These are phyloP conservation scores for Brachynemurus nebulosus DNA, from an alignment of 2,888 invertebrate species.

Conservation along the genomic window DNA sequence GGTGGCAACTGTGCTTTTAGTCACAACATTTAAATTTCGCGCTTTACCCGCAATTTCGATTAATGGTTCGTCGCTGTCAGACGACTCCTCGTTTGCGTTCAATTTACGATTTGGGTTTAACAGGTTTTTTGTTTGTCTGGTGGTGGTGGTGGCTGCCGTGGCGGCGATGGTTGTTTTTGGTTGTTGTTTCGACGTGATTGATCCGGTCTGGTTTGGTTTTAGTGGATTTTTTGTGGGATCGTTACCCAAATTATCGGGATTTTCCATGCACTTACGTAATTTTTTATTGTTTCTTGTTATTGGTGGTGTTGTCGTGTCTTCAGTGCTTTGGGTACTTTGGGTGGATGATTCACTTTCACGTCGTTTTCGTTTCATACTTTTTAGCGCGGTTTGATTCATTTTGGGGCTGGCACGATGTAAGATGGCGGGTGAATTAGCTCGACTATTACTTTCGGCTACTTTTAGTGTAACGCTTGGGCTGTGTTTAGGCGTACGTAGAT, in stretches of 20 bases:
- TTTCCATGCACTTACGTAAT: slow-evolving; percentile 44
- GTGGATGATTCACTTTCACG: slow-evolving; percentile 66
- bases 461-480: slow-evolving; percentile 31
- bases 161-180: slow-evolving; percentile 24
- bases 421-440: slow-evolving; percentile 32
- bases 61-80: slow-evolving; percentile 70
- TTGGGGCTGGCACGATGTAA: slow-evolving; percentile 31
- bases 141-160: slow-evolving; percentile 14
- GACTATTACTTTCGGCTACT: slow-evolving; percentile 22
- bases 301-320: slow-evolving; percentile 33
- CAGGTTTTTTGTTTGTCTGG: slow-evolving; percentile 11
- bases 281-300: slow-evolving; percentile 26
- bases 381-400: slow-evolving; percentile 25
- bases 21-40: slow-evolving; percentile 32
- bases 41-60: slow-evolving; percentile 56
- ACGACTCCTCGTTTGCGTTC: slow-evolving; percentile 39
- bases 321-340: slow-evolving; percentile 48
- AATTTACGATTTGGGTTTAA: slow-evolving; percentile 7
- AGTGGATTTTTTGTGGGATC: slow-evolving; percentile 31
- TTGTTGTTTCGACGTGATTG: slow-evolving; percentile 28
- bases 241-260: slow-evolving; percentile 36
- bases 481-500: slow-evolving; percentile 33
- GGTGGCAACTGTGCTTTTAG: slow-evolving; percentile 22
- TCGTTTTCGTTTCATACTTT: slow-evolving; percentile 49
- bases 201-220: slow-evolving; percentile 20